These are phyloP conservation scores for Nibea albiflora DNA, from an alignment of 2,113 vertebrate genomes.

Conservation along the genomic window DNA sequence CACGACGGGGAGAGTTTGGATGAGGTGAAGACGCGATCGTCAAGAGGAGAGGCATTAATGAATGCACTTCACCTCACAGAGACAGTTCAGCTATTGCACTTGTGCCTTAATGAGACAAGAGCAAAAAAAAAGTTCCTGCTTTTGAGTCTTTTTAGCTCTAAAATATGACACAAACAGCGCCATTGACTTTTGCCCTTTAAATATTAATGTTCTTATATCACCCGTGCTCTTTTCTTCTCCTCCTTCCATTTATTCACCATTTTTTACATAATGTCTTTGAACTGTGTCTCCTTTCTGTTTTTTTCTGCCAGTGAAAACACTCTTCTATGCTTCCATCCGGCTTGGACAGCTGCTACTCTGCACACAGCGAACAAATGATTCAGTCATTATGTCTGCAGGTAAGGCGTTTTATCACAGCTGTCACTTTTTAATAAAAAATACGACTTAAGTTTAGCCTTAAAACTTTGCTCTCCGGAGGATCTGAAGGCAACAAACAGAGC, in stretches of 20 bases:
- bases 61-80: not conserved
- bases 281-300: not conserved
- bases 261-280: not conserved
- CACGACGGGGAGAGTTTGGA: not conserved
- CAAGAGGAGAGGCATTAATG: too few relatives aligned
- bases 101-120: not conserved
- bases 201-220: conserved; percentile 49
- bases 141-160: not conserved
- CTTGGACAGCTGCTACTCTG: not conserved
- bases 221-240: conserved; percentile 1
- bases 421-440: not conserved
- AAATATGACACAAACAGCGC: conserved; percentile 30
- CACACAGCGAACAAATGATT: not conserved
- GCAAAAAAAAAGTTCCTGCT: not conserved
- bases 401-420: conserved; percentile 11
- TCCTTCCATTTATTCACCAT: not conserved
- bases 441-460: not conserved
- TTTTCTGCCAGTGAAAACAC: not conserved
- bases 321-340: not conserved
- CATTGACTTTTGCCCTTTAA: conserved; percentile 36
- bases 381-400: not conserved
- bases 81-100: not conserved
- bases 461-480: conserved; percentile 43
- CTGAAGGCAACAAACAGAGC: not conserved
- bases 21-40: not conserved